Base-by-base conservation (phyloP, 1,140 invertebrate species). In the Chelonus insularis region DNA sequence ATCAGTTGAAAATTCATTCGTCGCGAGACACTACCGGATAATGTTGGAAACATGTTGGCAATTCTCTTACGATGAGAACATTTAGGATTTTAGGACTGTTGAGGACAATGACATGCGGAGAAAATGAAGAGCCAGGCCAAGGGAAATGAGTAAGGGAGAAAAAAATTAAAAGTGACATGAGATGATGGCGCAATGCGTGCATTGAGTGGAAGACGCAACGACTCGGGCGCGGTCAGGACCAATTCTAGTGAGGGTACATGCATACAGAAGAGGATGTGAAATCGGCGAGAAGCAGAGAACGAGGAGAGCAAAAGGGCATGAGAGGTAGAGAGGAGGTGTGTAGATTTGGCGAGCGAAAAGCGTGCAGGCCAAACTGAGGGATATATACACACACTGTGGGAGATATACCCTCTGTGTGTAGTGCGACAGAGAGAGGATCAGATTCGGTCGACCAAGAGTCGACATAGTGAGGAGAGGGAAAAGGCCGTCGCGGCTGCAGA, bases 401-500 rank as follows among this genome's bases (percentile, higher is more conserved):
- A 37, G 47, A 50, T 50, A 18, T 8, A 8, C 18, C 47, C 51
- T 25, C 20, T 29, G 25, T 29, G 25, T 29, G 25, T 29, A 29
- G 47, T 56, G 32, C 20, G 36, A 48, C 51, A 45, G 18, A 14
- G 45, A 57, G 29, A 12, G 25, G 43, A 56, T 37, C 37, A 58
- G 41, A 54, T 18, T 36, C 37, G 45, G 32, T 55, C 34, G 45
- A 47, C 34, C 54, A 29, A 48, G 55, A 50, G 23, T 21, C 23
- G 21, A 16, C 14, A 25, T 23, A 51, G 45, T 21, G 39, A 25
- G 36, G 62, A 41, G 57, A 36, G 57, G 41, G 36, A 55, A 65
- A 45, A 50, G 45, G 52, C 50, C 48, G 56, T 64, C 65, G 65
- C 55, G 61, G 51, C 59, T 39, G 57, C 57, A 66, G 64, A 66